phyloP scores from a whole-genome alignment of 2,888 invertebrate species.

The Apotomis turbidana region DNA sequence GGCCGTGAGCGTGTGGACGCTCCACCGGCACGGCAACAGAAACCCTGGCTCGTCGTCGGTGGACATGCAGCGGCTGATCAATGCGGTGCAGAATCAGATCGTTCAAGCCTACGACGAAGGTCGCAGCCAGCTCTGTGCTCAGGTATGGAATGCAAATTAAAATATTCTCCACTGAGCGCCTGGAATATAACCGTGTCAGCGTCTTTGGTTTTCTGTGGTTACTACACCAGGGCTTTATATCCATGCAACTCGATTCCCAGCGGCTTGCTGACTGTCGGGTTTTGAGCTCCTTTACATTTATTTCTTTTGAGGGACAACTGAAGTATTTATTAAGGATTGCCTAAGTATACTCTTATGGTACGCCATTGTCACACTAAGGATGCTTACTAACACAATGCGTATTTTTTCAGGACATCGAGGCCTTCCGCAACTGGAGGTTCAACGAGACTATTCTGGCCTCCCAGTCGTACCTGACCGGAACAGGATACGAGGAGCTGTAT shows the following conservation, averaged over 20 bases:
- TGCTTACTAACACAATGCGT: not conserved
- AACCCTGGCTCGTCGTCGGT: conserved; percentile 78
- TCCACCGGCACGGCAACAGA: conserved; percentile 85
- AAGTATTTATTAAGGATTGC: no score
- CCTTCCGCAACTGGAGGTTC: conserved; percentile 84
- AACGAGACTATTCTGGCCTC: conserved; percentile 78
- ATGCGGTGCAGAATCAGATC: conserved; percentile 76
- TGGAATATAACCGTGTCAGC: no score
- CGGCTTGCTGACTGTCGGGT: no score
- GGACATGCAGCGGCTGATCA: conserved; percentile 56
- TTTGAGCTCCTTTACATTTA: no score
- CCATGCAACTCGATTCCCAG: no score
- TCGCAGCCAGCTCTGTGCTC: conserved; percentile 48
- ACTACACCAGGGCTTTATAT: no score
- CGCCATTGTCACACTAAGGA: no score
- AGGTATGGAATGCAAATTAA: conserved; percentile 25
- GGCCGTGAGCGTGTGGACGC: conserved; percentile 86
- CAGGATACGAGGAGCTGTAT: conserved; percentile 82
- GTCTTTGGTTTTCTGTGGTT: no score
- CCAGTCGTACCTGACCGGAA: conserved; percentile 76
- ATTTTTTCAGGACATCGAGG: conserved; percentile 78
- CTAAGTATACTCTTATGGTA: no score
- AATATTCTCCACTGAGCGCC: no score
- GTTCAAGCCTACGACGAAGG: conserved; percentile 81
- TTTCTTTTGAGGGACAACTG: no score